Evolutionary conservation across 2,888 invertebrate species (phyloP), one percentile per base, ranked within the genome.

Genomic region (Hydroisotoma schaefferi): DNA sequence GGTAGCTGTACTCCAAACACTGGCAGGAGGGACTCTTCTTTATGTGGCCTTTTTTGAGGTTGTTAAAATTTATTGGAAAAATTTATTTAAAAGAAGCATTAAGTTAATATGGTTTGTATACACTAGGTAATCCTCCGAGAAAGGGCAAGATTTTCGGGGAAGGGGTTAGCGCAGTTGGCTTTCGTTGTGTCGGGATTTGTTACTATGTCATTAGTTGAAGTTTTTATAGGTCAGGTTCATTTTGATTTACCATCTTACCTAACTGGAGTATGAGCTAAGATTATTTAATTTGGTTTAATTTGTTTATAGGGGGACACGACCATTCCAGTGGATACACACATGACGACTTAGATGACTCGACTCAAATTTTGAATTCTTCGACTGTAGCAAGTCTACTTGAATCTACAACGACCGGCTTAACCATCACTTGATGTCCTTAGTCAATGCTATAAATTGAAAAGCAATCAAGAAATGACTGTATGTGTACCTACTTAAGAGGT

Each of bases 31-130:
- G 20, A 72, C 72, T 5, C 59, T 72, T 1, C 63, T 72, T 5
- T 72, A 72, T 49, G 72, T 72, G 22, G 72, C 72, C 38, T 72
- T 72, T 52, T 72, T 72, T 56, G 72, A 72, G 58, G 71, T 69
- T 60, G 23, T 55, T 6, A n/a, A n/a, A n/a, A n/a, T 18, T 28
- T 23, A 38, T 38, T 53, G 38, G 12, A 43, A 15, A 15, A n/a
- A 43, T 18, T 26, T 8, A 6, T 26, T 26, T 26, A 4, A 6
- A 47, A 20, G 25, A 23, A 47, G 6, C 6, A 22, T 47, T 47
- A 12, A 22, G 43, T 18, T 43, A 25, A 12, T 40, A 25, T 25
- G 12, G n/a, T 23, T 37, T 52, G 18, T 56, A 27, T 53, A n/a
- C n/a, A 43, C 20, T 26, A 69, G 69, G 69, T 69, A 43, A 66